Base-by-base conservation (phyloP, 2,888 invertebrate species). In the Tinea pellionella region DNA sequence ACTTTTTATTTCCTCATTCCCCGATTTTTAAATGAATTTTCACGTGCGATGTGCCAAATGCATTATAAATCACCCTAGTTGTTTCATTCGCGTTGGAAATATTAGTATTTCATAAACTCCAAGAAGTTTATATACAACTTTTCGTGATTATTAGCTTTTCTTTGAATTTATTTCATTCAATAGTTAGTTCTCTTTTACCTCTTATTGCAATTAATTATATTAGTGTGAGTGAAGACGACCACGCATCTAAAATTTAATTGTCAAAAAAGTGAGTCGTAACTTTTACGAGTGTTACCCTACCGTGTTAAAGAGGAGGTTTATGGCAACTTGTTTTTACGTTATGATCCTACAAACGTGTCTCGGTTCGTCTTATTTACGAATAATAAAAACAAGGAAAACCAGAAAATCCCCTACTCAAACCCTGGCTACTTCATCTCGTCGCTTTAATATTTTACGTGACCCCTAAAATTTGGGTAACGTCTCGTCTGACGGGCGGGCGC, bases 391-490 rank as follows among this genome's bases (percentile, higher is more conserved):
- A 83, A 78, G 80, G 79, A 80, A 78, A 75, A 78, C 86, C 80
- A 80, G 85, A 86, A 83, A 61, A 51, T 59, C 53, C 59, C 51
- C 59, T 59, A 29, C 59, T 42, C 62, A 41, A 60, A 84, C 83
- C 81, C 80, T 80, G 82, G 82, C 85, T 80, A 86, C 85, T 86
- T 81, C 86, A 82, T 85, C 78, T 79, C 77, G 77, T 73, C 78
- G 77, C 76, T 84, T 86, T 87, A 86, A 87, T 87, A 87, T 87
- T 87, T 84, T 87, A 87, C 87, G 87, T 87, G 87, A 60, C 53
- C 32, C 51, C 32, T 60, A 57, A 57, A 57, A 57, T 60, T 60
- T 61, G 57, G 42, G 30, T 75, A 71, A 73, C 71, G 72, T 68
- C 69, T 68, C 69, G 73, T 64, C 74, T 71, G 75, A 72, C 75